phyloP scores from a whole-genome alignment of 2,888 invertebrate genomes.

The Amphipoea oculea region DNA sequence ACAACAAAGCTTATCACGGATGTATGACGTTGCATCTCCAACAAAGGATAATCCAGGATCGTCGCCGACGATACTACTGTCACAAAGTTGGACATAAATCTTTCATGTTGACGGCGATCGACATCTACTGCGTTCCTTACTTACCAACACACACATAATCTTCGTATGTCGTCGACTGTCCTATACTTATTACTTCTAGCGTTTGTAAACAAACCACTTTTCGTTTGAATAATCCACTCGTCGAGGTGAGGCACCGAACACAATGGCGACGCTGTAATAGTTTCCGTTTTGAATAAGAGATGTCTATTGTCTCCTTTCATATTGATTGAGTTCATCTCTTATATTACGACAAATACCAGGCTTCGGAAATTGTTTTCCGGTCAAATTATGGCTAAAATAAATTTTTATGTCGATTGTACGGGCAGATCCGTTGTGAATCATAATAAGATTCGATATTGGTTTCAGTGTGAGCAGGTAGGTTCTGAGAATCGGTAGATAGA shows the following conservation, averaged over 20 bases:
- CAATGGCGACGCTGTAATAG: conserved; percentile 88
- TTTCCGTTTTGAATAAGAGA: conserved; percentile 89
- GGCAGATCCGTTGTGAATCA: conserved; percentile 57
- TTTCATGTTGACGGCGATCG: conserved; percentile 84
- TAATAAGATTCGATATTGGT: conserved; percentile 62
- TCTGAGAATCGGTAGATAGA: conserved; percentile 51
- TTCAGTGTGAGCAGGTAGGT: conserved; percentile 64
- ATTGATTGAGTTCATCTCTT: conserved; percentile 87
- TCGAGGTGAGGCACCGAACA: conserved; percentile 86
- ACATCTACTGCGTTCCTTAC: conserved; percentile 77
- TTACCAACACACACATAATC: conserved; percentile 79
- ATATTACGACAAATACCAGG: conserved; percentile 76
- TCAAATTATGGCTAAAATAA: conserved; percentile 69
- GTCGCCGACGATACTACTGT: conserved; percentile 81
- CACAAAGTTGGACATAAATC: conserved; percentile 88
- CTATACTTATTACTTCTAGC: conserved; percentile 82
- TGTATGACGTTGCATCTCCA: conserved; percentile 81
- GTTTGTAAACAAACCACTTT: conserved; percentile 88
- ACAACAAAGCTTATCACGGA: conserved; percentile 81
- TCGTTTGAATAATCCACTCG: conserved; percentile 88
- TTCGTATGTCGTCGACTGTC: conserved; percentile 79
- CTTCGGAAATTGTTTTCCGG: conserved; percentile 80
- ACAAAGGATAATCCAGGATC: conserved; percentile 87
- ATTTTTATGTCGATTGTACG: conserved; percentile 69
- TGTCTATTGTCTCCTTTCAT: conserved; percentile 87